Evolutionary conservation across 2,888 invertebrate genomes (phyloP), one percentile per base, ranked within the genome.

Genomic region (Tuberolachnus salignus): DNA sequence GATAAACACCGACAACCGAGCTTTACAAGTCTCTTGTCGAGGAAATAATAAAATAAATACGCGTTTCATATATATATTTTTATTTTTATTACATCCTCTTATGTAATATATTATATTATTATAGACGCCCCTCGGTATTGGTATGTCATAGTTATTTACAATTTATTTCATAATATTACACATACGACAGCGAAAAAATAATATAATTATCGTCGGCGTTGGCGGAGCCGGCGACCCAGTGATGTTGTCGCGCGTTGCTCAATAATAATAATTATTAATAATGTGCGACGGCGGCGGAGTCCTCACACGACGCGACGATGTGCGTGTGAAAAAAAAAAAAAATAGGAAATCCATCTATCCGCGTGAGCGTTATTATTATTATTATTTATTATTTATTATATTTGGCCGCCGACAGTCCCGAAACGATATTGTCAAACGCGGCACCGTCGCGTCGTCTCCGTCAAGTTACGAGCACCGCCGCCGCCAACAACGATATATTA

Each of bases 101-200:
- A 3, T 26, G 34, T 34, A 34, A 34, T 6, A 34, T 6, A 34
- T 6, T 6, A 34, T 6, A 6, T 4, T 34, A 34, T 26, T 23
- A 26, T 9, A 23, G 16, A 26, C 66, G 23, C 21, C 66, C 44
- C 9, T 14, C 46, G 16, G 14, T 64, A 44, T 66, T 16, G 66
- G 16, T 21, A 66, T 46, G 66, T 49, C 64, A 8, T 21, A 59
- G 57, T 59, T 59, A 59, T 59, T 59, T 59, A 59, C 59, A 23
- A 14, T 34, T 34, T 34, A 10, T 23, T 9, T 57, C 14, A 57
- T 57, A 23, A 23, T 57, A 23, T 26, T 57, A 26, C 19, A 2
- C 59, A 10, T 26, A 59, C 26, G 59, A 59, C 23, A 23, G n/a
- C 26, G 59, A 26, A 16, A 26, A 59, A 26, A 59, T 23, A 57